phyloP scores from a whole-genome alignment of 2,888 invertebrate species.

The Myathropa florea region DNA sequence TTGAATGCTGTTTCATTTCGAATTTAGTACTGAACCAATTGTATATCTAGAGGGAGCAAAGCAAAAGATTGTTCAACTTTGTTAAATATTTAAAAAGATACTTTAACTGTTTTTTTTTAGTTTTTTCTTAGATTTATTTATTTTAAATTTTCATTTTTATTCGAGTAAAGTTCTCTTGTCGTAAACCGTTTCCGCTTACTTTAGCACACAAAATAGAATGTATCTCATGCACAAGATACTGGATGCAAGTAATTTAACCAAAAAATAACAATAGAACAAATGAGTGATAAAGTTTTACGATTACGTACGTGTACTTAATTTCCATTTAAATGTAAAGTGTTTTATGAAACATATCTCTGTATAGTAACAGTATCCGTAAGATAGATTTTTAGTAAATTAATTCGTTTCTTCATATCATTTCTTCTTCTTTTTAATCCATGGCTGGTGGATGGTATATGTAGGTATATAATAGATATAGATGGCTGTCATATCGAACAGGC shows the following conservation, averaged over 20 bases:
- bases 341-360: slow-evolving; percentile 56
- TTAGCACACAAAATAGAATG: background rate
- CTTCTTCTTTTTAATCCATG: background rate
- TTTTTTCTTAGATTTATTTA: background rate
- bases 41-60: slow-evolving; percentile 25
- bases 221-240: background rate
- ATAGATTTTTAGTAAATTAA: slow-evolving; percentile 37
- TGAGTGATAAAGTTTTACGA: slow-evolving; percentile 68
- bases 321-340: slow-evolving; percentile 53
- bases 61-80: background rate
- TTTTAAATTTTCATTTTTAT: background rate
- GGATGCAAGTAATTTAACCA: slow-evolving; percentile 62
- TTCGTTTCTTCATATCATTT: background rate
- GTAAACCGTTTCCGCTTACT: slow-evolving; percentile 62
- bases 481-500: background rate
- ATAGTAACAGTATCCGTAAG: slow-evolving; percentile 50
- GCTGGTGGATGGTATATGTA: background rate
- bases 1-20: slow-evolving; percentile 60
- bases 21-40: slow-evolving; percentile 44
- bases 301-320: slow-evolving; percentile 63
- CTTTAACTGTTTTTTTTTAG: background rate
- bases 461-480: background rate
- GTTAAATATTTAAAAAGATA: background rate
- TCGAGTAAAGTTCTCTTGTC: slow-evolving; percentile 55
- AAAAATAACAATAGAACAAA: slow-evolving; percentile 69